Percentiles rank a stretch among this genome's conserved stretches.
phyloP scores from a whole-genome alignment of 2,888 invertebrate genomes.

The Ametastegia equiseti region DNA sequence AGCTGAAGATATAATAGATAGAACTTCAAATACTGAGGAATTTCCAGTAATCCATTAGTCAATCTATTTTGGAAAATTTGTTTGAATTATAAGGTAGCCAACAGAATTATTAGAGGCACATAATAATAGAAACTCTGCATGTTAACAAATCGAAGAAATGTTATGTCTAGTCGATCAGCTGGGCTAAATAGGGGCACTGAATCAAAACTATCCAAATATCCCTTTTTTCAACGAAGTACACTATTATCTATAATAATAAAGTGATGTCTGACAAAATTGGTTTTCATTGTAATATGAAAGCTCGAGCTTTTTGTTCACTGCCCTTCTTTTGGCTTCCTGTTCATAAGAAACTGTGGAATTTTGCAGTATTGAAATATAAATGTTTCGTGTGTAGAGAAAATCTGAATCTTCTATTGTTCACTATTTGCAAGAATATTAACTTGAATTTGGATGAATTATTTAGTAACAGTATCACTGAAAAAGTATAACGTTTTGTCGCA shows the following conservation, averaged over 20 bases:
- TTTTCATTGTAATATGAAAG: background rate
- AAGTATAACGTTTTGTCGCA: conserved; percentile 10
- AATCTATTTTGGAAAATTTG: no score
- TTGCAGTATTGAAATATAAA: background rate
- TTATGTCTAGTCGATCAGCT: no score
- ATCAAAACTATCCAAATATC: no score
- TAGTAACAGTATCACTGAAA: background rate
- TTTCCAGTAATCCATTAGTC: background rate
- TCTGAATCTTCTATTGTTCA: background rate
- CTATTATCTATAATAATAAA: no score
- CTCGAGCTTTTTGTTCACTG: no score
- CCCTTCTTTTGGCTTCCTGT: background rate
- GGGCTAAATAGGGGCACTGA: no score
- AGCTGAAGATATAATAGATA: background rate
- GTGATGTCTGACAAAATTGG: background rate
- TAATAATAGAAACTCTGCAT: no score
- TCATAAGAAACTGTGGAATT: background rate
- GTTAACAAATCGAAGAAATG: no score
- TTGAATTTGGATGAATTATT: background rate
- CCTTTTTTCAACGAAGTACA: no score
- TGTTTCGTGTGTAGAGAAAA: background rate
- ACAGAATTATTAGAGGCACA: no score
- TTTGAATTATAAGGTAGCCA: no score
- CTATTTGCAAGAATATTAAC: background rate
- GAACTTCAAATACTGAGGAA: background rate